Evolutionary conservation across 2,113 vertebrate genomes (phyloP).

Genomic region (Petroica traversi): DNA sequence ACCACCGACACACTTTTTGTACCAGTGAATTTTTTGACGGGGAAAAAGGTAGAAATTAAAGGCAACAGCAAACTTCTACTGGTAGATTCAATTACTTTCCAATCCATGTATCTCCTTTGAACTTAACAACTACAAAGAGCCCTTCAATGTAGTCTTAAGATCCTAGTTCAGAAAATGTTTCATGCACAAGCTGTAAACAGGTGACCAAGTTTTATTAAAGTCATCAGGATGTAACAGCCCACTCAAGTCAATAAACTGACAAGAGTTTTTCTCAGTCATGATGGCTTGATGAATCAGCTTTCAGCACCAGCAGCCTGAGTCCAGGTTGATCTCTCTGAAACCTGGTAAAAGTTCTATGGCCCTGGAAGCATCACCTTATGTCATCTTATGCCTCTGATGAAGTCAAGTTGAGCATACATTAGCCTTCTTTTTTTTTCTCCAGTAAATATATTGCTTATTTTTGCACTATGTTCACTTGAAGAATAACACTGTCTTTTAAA

Average conservation of each 20-base stretch:
- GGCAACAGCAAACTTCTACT: not conserved
- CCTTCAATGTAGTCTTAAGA: not conserved
- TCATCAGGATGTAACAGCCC: not conserved
- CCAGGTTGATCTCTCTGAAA: not conserved
- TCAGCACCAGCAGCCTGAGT: constrained; percentile 6
- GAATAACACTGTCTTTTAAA: constrained; percentile 60
- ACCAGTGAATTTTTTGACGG: not conserved
- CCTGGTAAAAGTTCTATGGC: not conserved
- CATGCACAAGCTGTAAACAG: not conserved
- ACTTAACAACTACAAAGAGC: not conserved
- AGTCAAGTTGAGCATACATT: constrained; percentile 5
- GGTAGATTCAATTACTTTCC: not conserved
- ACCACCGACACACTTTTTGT: not conserved
- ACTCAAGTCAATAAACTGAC: constrained; percentile 1
- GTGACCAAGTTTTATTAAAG: constrained; percentile 33
- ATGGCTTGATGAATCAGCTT: constrained; percentile 24
- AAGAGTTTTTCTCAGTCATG: constrained; percentile 27
- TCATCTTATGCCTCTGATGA: constrained; percentile 5
- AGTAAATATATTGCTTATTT: constrained; percentile 50
- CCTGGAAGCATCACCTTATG: constrained; percentile 1
- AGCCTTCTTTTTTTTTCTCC: not conserved
- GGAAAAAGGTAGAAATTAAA: not conserved
- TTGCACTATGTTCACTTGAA: constrained; percentile 19
- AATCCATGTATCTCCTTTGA: not conserved
- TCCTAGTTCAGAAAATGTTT: not conserved